Evolutionary conservation across 2,888 invertebrate genomes (phyloP).

Genomic region (Drosophila rellima): DNA sequence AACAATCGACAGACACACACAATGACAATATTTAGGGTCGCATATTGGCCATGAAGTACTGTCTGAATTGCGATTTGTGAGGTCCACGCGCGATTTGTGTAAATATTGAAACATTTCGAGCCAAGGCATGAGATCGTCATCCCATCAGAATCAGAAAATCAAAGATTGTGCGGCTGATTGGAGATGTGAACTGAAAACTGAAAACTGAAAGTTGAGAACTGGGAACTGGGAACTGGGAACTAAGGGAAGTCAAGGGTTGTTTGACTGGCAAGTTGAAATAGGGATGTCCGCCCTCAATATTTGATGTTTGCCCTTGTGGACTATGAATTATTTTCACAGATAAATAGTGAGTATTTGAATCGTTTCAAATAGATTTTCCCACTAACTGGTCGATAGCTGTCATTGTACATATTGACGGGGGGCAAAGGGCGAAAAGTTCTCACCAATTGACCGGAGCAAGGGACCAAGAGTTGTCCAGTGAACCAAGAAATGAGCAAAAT

Average conservation of each 20-base stretch:
- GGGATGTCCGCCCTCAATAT: conserved; percentile 30
- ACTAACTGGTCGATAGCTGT: conserved; percentile 47
- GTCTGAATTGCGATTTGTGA: conserved; percentile 65
- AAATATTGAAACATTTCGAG: conserved; percentile 76
- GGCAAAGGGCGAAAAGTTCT: conserved; percentile 36
- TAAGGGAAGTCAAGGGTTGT: conserved; percentile 44
- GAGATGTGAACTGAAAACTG: conserved; percentile 23
- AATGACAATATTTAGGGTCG: conserved; percentile 63
- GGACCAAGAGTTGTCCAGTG: conserved; percentile 50
- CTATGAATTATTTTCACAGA: conserved; percentile 53
- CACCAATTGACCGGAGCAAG: conserved; percentile 50
- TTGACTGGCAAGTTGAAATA: conserved; percentile 38
- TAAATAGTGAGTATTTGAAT: conserved; percentile 39
- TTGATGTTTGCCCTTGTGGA: conserved; percentile 49
- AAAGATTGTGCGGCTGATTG: conserved; percentile 78
- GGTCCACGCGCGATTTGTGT: conserved; percentile 73
- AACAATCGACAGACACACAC: conserved; percentile 37
- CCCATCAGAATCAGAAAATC: conserved; percentile 50
- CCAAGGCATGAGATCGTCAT: conserved; percentile 24
- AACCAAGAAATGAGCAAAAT: conserved; percentile 81
- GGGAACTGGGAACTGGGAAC: conserved; percentile 3
- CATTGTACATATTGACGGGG: conserved; percentile 32
- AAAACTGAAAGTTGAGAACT: conserved; percentile 4
- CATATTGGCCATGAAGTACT: conserved; percentile 64
- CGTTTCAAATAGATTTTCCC: conserved; percentile 58